Base-by-base conservation (phyloP, 2,888 invertebrate species). In the Trissolcus japonicus region DNA sequence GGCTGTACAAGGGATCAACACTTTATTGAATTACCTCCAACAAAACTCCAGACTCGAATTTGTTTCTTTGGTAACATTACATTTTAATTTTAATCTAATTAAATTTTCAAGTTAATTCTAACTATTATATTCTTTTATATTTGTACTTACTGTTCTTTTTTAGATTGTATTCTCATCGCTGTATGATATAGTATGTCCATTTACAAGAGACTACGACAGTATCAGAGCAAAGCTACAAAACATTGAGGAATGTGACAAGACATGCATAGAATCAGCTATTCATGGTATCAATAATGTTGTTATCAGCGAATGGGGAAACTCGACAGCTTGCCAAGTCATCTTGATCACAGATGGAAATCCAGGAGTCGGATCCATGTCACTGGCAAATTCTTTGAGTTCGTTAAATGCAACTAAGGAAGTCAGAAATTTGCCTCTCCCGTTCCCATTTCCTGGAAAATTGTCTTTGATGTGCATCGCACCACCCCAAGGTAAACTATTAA, bases 291-390 rank as follows among this genome's bases (percentile, higher is more conserved):
- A 94, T 84, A 93, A 93, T 83, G 90, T 96, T 60, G 92, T 98
- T 41, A 91, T 95, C 41, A 93, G 94, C 63, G 96, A 97, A 87
- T 98, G 98, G 98, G 97, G 97, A 4, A 94, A 93, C 76, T 94
- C 95, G 80, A 95, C 95, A 57, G 93, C 95, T 7, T 95, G 95
- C 82, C 97, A 98, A 90, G 93, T 94, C 85, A 90, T 95, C 29
- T 87, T 95, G 40, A 91, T 96, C 43, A 95, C 95, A 0, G 95
- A 95, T 89, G 95, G 95, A 19, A 93, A 92, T 76, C 90, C 92
- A 35, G 95, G 95, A 19, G 89, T 93, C 50, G 94, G 94, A 2
- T 89, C 91, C 2, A 92, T 92, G 82, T 93, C 94, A 0, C 86
- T 95, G 3, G 91, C 91, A 60, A 91, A 91, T 65, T 92, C 92